phyloP scores from a whole-genome alignment of 2,797 vertebrate species.

The Pseudochromis fuscus region DNA sequence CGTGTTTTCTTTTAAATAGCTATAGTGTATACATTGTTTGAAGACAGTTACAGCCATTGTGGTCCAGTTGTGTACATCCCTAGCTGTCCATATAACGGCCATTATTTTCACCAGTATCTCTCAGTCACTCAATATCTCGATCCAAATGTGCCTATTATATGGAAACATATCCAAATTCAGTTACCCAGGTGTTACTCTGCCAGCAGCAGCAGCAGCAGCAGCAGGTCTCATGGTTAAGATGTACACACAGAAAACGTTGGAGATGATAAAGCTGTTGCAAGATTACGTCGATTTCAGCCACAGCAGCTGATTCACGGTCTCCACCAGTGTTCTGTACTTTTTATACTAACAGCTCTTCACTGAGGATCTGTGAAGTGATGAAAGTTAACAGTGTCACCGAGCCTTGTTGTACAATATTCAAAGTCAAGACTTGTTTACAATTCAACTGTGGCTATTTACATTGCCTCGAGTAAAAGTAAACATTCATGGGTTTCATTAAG shows the following conservation, averaged over 20 bases:
- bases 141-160: slow-evolving; percentile 84
- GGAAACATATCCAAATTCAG: slow-evolving; percentile 82
- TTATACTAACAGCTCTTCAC: slow-evolving; percentile 67
- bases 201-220: slow-evolving; percentile 64
- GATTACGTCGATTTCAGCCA: slow-evolving; percentile 57
- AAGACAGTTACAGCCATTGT: slow-evolving; percentile 25
- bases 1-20: slow-evolving; percentile 12
- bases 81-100: slow-evolving; percentile 39
- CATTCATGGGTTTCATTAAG: slow-evolving; percentile 53
- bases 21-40: slow-evolving; percentile 16
- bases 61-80: slow-evolving; percentile 24
- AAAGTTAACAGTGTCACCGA: slow-evolving; percentile 55
- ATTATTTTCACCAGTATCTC: slow-evolving; percentile 53
- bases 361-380: slow-evolving; percentile 58
- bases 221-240: slow-evolving; percentile 60
- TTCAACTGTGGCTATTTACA: slow-evolving; percentile 64
- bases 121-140: slow-evolving; percentile 70
- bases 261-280: slow-evolving; percentile 48
- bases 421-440: slow-evolving; percentile 84
- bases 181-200: slow-evolving; percentile 75
- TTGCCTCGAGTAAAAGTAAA: slow-evolving; percentile 62
- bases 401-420: slow-evolving; percentile 73
- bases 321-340: slow-evolving; percentile 59
- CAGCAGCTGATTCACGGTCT: slow-evolving; percentile 44
- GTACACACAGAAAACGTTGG: slow-evolving; percentile 49